phyloP scores from a whole-genome alignment of 2,888 invertebrate species.

The Eupeodes luniger region DNA sequence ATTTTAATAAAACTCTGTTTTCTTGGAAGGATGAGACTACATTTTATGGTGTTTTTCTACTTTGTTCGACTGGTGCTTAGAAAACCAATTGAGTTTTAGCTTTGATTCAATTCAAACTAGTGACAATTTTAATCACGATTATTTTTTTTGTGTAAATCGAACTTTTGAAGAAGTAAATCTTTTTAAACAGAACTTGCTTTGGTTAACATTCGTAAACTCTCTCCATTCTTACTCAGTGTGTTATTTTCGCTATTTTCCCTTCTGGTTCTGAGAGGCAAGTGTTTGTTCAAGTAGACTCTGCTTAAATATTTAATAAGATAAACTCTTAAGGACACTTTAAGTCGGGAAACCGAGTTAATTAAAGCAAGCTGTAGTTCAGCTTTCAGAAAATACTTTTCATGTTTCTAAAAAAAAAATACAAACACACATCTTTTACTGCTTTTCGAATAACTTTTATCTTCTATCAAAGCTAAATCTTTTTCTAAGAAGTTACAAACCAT shows the following conservation, averaged over 20 bases:
- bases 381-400: neutral
- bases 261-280: too few species aligned
- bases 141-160: too few species aligned
- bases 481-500: neutral
- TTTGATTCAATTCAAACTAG: neutral
- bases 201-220: too few species aligned
- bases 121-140: too few species aligned
- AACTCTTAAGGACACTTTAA: neutral
- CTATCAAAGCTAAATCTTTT: neutral
- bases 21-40: neutral
- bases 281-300: neutral
- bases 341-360: neutral
- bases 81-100: neutral
- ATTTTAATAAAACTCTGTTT: constrained; percentile 1
- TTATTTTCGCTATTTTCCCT: too few species aligned
- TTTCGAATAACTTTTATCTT: neutral
- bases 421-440: neutral
- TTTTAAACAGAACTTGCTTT: too few species aligned
- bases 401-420: neutral
- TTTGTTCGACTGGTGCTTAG: neutral
- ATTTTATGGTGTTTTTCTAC: neutral
- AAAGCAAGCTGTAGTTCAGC: neutral
- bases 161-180: too few species aligned
- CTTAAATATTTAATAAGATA: neutral
- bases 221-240: too few species aligned